Evolutionary conservation across 2,113 vertebrate genomes (phyloP), one percentile per base, ranked within the genome.

Genomic region (Ia io): DNA sequence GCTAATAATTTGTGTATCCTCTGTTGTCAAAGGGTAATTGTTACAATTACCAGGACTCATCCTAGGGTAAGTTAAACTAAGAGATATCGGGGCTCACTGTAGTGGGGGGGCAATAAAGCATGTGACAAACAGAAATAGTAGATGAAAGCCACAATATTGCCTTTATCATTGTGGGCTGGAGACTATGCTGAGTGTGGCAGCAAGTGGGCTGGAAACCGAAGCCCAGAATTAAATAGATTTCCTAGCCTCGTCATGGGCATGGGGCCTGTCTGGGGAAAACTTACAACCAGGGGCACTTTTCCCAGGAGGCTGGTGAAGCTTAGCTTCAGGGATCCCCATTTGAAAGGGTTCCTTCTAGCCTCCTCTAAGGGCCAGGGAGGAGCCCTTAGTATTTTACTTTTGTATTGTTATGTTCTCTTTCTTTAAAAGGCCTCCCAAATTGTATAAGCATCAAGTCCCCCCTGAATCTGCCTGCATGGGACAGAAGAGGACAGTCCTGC

Each of bases 181-280:
- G 49, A 69, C 56, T 65, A 3, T 37, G 53, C 70, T 79, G 78
- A 79, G 42, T 32, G 40, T 84, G 49, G 79, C 67, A 73, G 51
- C 30, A 86, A 59, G 22, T 16, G 37, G 51, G 13, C 51, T 93
- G 10, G 70, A 96, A 93, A 85, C 47, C 25, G 40, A 78, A 88
- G 47, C 40, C 35, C 42, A 37, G 42, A 74, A 28, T 61, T 93
- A 88, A 90, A 49, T 22, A 44, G 16, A 44, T 56, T 90, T 78
- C 42, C 28, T 78, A 73, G 37, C 42, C 17, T 61, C 0, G 1
- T 13, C 0, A 0, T 2, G 7, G 86, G 1, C 63, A 6, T 35
- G 20, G 30, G 28, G 11, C 47, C 37, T 65, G 4, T 65, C 40
- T 69, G 37, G 37, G 23, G 49, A 74, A 93, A 82, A 73, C 53